Percentiles rank a stretch among this genome's conserved stretches.
phyloP scores from a whole-genome alignment of 1,140 invertebrate species.

The Drosophila lacteicornis region DNA sequence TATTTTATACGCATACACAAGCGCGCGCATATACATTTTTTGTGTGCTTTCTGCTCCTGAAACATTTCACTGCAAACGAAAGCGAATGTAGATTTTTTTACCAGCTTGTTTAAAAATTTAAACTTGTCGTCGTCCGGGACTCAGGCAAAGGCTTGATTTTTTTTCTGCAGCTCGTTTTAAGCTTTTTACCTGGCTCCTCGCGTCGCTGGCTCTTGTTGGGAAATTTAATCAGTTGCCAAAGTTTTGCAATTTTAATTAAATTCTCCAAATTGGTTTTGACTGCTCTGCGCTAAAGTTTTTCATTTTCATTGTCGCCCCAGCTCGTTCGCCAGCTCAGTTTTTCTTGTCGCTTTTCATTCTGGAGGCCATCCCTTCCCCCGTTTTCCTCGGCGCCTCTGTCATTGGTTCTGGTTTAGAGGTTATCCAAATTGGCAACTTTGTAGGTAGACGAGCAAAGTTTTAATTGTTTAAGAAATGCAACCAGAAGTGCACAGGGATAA shows the following conservation, averaged over 20 bases:
- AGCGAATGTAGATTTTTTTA: constrained; percentile 82
- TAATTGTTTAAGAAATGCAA: constrained; percentile 78
- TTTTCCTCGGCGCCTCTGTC: constrained; percentile 24
- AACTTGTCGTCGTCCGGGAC: constrained; percentile 63
- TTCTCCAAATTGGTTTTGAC: constrained; percentile 84
- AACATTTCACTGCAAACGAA: constrained; percentile 72
- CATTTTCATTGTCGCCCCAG: constrained; percentile 71
- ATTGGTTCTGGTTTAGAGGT: constrained; percentile 72
- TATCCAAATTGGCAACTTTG: constrained; percentile 82
- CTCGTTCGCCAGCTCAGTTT: constrained; percentile 27
- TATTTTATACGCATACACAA: constrained; percentile 57
- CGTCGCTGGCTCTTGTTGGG: constrained; percentile 45
- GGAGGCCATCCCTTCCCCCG: constrained; percentile 1
- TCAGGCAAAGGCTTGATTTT: background rate
- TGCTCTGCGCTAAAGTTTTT: constrained; percentile 81
- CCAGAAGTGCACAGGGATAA: constrained; percentile 40
- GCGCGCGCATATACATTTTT: constrained; percentile 13
- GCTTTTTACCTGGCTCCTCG: constrained; percentile 66
- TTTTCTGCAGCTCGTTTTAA: constrained; percentile 62
- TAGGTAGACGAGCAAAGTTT: constrained; percentile 73
- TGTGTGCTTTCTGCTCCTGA: constrained; percentile 38
- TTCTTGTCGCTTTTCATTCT: constrained; percentile 48
- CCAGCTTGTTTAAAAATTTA: constrained; percentile 79
- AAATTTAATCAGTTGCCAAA: constrained; percentile 84
- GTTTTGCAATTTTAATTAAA: constrained; percentile 85